Evolutionary conservation across 2,888 invertebrate genomes (phyloP).

Genomic region (Chymomyza fuscimana): DNA sequence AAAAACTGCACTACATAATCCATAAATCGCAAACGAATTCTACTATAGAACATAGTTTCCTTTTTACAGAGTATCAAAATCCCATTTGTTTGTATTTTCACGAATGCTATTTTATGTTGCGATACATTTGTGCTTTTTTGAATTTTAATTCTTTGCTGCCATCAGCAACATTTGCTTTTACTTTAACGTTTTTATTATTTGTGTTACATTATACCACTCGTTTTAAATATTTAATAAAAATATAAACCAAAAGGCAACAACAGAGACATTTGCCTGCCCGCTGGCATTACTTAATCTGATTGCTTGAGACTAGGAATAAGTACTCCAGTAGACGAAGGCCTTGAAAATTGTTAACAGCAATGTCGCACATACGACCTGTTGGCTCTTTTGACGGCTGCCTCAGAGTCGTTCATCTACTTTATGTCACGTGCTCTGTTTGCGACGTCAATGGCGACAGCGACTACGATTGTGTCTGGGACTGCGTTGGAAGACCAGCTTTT

Average conservation of each 20-base stretch:
- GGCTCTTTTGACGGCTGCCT: not conserved
- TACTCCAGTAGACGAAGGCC: conserved; percentile 21
- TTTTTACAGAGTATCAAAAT: not conserved
- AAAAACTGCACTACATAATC: no score
- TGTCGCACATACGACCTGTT: conserved; percentile 3
- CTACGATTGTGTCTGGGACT: conserved; percentile 11
- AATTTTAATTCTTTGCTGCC: conserved; percentile 23
- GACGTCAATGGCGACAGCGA: not conserved
- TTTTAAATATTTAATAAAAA: conserved; percentile 65
- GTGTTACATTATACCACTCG: not conserved
- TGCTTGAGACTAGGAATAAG: conserved; percentile 30
- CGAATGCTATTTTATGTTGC: conserved; percentile 17
- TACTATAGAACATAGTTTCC: not conserved
- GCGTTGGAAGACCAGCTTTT: conserved; percentile 12
- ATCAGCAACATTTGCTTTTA: not conserved
- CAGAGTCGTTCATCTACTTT: not conserved
- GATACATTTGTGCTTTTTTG: conserved; percentile 41
- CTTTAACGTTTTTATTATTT: not conserved
- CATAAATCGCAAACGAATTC: not conserved
- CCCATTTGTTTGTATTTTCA: not conserved
- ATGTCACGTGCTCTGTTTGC: conserved; percentile 3
- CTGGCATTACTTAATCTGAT: conserved; percentile 54
- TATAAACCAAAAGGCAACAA: conserved; percentile 18
- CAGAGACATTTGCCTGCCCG: not conserved
- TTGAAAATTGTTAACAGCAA: conserved; percentile 41